Base-by-base conservation (phyloP, 2,797 vertebrate genomes). In the Gymnoscopelus braueri region DNA sequence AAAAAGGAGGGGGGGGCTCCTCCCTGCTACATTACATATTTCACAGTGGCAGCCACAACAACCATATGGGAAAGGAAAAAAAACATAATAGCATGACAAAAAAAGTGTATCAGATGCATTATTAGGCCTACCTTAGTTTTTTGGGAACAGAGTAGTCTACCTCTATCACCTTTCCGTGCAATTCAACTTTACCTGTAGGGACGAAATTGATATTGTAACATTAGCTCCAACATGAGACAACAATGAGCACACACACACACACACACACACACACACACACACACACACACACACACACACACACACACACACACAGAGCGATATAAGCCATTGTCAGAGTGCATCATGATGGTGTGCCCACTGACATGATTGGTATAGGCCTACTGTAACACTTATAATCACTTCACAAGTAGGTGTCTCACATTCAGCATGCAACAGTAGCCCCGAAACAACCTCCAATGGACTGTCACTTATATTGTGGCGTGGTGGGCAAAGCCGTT, bases 151-250 rank as follows among this genome's bases (percentile, higher is more conserved):
- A 97, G 88, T 97, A 97, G 93, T 98, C 96, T 89, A 97, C 96
- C 91, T 96, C 96, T 94, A 98, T 96, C 94, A 96, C 95, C 95
- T 96, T 97, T 87, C 97, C 97, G 92, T 98, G 95, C 86, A 98
- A 93, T 91, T 98, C 96, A 84, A 91, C 96, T 96, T 97, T 97
- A 93, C 97, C 97, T 98, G 93, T 87, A 90, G 80, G 79, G 88
- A 72, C 84, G 84, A 87, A 90, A 82, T 78, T 67, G 74, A 88
- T 69, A 91, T 82, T 77, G 77, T 86, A 88, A 87, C 80, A 66
- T 87, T 75, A 84, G 74, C 78, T 53, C 80, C 24, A 78, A 70
- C 74, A 84, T 77, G 67, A 57, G 57, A 84, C 48, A 79, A 87
- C 81, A 78, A 84, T 75, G 15, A 47, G 35, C 50, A 13, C 49